Base-by-base conservation (phyloP, 1,140 invertebrate species). In the Drepana arcuata region DNA sequence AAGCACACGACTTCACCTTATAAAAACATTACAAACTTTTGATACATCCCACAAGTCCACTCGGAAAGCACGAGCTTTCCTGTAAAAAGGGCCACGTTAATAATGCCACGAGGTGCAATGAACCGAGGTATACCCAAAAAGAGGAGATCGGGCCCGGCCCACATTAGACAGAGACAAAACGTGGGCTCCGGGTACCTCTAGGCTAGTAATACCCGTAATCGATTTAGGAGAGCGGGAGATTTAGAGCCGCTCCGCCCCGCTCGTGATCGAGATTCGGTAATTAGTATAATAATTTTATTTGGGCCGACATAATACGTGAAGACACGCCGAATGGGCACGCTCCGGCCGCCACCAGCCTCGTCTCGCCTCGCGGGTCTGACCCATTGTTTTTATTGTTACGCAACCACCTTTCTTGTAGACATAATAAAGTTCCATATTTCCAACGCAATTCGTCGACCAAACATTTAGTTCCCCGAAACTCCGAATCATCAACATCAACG, bases 111-210 rank as follows among this genome's bases (percentile, higher is more conserved):
- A 55, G 45, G 70, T 54, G 66, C 67, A 69, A 63, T 69, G 70
- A 71, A 74, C 70, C 63, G 41, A 51, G 40, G 34, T 58, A 59
- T 56, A 48, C 39, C 60, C 62, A 63, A 71, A 69, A 67, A 56
- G 54, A 54, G 47, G 38, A 54, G 47, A 40, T 41, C 53, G 61
- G 59, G 59, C 48, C 58, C 56, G 59, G 59, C 47, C 53, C 50
- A 53, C 65, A 67, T 63, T 57, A 66, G 66, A 66, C 66, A 70
- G 59, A 66, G 66, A 75, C 66, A 70, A 69, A 66, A 52, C 42
- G 48, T 31, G 32, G 37, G 35, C 36, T n/a, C n/a, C n/a, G n/a
- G n/a, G n/a, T n/a, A n/a, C 53, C 59, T 68, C 50, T 67, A 60
- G 56, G 58, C 63, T 57, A 63, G 60, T 55, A 59, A 58, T 53